These are phyloP conservation scores for Coleophora deauratella DNA, from an alignment of 2,888 invertebrate species.

Conservation along the genomic window DNA sequence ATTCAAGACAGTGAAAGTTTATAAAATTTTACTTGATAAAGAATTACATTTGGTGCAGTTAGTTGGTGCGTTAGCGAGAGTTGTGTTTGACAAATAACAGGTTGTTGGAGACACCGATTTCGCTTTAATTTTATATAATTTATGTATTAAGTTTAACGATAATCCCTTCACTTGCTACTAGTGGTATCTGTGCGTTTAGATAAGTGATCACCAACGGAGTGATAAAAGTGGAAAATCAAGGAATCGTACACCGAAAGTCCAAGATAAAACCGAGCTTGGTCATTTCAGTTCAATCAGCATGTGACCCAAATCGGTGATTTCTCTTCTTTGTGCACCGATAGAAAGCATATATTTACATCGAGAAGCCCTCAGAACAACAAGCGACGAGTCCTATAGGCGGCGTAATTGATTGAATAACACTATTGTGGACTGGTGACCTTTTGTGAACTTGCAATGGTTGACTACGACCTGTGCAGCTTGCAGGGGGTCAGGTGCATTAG, in stretches of 20 bases:
- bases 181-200: constrained; percentile 17
- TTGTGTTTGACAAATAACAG: constrained; percentile 70
- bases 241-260: constrained; percentile 16
- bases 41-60: constrained; percentile 41
- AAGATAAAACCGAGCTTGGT: constrained; percentile 29
- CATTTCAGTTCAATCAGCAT: constrained; percentile 62
- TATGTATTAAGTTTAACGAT: constrained; percentile 46
- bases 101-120: constrained; percentile 71
- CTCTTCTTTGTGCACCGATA: constrained; percentile 58
- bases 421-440: constrained; percentile 33
- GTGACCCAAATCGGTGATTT: constrained; percentile 72
- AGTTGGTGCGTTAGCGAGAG: constrained; percentile 51
- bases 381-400: constrained; percentile 11
- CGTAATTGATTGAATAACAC: constrained; percentile 18
- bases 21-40: constrained; percentile 27
- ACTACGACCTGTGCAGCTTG: constrained; percentile 46
- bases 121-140: constrained; percentile 49
- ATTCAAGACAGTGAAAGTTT: constrained; percentile 31
- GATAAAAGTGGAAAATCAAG: constrained; percentile 13
- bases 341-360: constrained; percentile 27
- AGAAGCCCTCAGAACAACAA: constrained; percentile 17
- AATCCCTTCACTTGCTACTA: constrained; percentile 21
- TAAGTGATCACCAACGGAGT: constrained; percentile 10
- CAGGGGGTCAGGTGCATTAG: constrained; percentile 51
- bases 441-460: constrained; percentile 54